phyloP scores from a whole-genome alignment of 2,113 vertebrate genomes.

The Ctenodactylus gundi region DNA sequence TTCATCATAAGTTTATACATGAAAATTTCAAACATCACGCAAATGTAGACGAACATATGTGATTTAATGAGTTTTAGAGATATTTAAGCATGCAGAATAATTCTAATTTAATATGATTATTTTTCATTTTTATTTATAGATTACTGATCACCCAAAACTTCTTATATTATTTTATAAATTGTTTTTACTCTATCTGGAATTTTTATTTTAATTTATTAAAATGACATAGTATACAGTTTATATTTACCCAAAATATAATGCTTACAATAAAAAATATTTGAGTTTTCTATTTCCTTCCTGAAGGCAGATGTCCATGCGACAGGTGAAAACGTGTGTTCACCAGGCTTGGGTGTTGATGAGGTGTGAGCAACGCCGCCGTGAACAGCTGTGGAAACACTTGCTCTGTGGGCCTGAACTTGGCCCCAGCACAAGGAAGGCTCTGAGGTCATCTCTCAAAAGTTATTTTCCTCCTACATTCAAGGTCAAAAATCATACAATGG shows the following conservation, averaged over 20 bases:
- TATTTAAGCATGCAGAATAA: background rate
- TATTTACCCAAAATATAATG: background rate
- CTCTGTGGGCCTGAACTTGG: background rate
- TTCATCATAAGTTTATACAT: slow-evolving; percentile 53
- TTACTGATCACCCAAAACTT: background rate
- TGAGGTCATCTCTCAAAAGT: slow-evolving; percentile 3
- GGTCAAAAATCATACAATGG: background rate
- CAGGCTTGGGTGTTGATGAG: background rate
- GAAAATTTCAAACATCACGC: background rate
- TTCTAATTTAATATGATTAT: background rate
- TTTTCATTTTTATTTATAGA: background rate
- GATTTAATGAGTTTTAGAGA: slow-evolving; percentile 11
- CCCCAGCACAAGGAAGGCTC: background rate
- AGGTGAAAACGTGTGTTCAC: background rate
- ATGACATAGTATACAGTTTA: background rate
- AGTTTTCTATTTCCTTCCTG: background rate
- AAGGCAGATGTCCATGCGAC: background rate
- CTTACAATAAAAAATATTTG: background rate
- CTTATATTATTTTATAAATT: background rate
- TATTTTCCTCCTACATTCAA: slow-evolving; percentile 10
- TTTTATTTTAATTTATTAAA: slow-evolving; percentile 13
- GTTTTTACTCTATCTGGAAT: background rate
- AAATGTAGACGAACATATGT: slow-evolving; percentile 27
- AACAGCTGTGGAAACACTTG: background rate
- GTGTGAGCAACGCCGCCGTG: background rate